Evolutionary conservation across 2,797 vertebrate genomes (phyloP).

Genomic region (Spinus olivaceus): DNA sequence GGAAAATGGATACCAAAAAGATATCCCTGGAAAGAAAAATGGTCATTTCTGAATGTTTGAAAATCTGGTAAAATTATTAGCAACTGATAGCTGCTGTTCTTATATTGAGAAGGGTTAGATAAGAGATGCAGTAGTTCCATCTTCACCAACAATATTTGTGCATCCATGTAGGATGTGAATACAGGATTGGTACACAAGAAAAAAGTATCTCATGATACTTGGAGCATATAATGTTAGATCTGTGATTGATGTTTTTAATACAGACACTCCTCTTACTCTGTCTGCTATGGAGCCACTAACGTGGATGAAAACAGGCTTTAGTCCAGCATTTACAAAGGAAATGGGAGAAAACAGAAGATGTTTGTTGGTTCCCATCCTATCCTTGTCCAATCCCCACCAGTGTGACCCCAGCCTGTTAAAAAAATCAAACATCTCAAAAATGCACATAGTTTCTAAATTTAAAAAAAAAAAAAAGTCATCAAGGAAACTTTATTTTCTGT

Average conservation of each 20-base stretch:
- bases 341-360: not conserved
- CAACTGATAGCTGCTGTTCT: not conserved
- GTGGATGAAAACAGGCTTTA: not conserved
- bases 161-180: not conserved
- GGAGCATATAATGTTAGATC: not conserved
- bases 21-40: not conserved
- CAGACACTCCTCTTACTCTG: not conserved
- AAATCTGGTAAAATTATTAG: not conserved
- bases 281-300: not conserved
- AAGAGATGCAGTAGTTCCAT: not conserved
- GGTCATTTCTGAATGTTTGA: not conserved
- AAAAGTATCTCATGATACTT: not conserved
- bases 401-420: not conserved
- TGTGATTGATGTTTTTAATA: conserved; percentile 37
- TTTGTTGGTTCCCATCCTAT: not conserved
- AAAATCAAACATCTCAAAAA: not conserved
- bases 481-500: not conserved
- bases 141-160: not conserved
- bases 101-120: not conserved
- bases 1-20: not conserved
- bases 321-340: not conserved
- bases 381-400: not conserved
- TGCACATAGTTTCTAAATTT: not conserved
- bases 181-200: not conserved
- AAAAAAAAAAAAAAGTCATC: not conserved